These are phyloP conservation scores for Hipparchia semele DNA, from an alignment of 2,888 invertebrate species.

Conservation along the genomic window DNA sequence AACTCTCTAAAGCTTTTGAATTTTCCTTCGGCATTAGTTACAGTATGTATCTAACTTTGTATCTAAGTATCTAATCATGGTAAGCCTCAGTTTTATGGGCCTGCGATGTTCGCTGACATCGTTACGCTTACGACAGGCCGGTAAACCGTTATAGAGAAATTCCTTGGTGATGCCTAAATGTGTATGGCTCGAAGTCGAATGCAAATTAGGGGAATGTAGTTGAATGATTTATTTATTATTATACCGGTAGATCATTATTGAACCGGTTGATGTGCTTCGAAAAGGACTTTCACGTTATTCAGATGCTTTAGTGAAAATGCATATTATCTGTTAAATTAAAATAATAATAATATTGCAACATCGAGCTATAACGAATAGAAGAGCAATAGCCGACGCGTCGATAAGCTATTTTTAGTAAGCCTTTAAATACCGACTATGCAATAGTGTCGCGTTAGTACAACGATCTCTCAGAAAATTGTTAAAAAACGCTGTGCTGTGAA, in stretches of 20 bases:
- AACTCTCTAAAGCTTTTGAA: no score
- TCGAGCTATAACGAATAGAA: no score
- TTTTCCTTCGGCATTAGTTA: no score
- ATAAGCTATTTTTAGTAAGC: no score
- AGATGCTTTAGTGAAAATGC: not conserved
- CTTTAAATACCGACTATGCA: no score
- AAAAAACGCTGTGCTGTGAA: no score
- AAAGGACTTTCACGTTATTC: not conserved
- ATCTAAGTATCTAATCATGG: not conserved
- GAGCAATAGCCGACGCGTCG: no score
- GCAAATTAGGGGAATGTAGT: constrained; percentile 68
- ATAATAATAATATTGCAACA: no score
- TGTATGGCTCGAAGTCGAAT: constrained; percentile 61
- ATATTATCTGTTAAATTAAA: not conserved
- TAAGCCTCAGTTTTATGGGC: not conserved
- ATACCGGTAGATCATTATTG: constrained; percentile 20
- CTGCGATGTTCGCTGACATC: constrained; percentile 16
- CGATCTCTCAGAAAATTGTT: no score
- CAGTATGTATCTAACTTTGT: not conserved
- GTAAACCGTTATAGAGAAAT: constrained; percentile 68
- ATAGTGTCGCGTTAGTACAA: no score
- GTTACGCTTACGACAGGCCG: constrained; percentile 47
- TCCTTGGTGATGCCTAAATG: constrained; percentile 66
- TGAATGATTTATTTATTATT: constrained; percentile 40
- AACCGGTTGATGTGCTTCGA: constrained; percentile 27